Base-by-base conservation (phyloP, 2,888 invertebrate species). In the Apotomis betuletana region DNA sequence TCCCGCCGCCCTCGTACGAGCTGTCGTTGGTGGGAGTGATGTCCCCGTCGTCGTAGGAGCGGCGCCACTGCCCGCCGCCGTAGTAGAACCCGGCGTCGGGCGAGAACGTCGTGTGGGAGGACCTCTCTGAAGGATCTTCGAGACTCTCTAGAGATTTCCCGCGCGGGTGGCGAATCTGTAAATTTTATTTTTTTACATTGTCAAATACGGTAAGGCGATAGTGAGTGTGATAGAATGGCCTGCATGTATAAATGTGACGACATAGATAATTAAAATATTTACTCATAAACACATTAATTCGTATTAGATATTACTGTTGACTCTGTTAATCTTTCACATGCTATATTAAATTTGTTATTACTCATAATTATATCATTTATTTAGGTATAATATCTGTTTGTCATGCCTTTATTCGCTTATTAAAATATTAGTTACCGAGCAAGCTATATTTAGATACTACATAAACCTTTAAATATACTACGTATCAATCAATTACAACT, bases 1-100 rank as follows among this genome's bases (percentile, higher is more conserved):
- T 98, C 6, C 98, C 97, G 2, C 97, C 96, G 0, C 97, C 97
- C 79, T 96, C 96, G 79, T 93, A 92, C 74, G 41, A 41, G 41
- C 87, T 85, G 76, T 98, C 97, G 84, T 98, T 98, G 61, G 98
- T 98, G 12, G 92, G 92, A 49, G 98, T 98, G 76, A 98, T 96
- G 87, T 98, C 98, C 15, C 98, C 98, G 84, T 98, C 98, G 86
- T 98, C 97, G 86, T 97, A 97, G 75, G 96, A 96, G 79, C 97
- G 94, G 81, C 96, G 94, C 96, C 96, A 96, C 76, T 95, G 94
- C 0, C 93, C 92, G 59, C 94, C 94, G 75, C 94, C 95, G 75
- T 95, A 94, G 85, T 94, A 95, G 59, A 94, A 86, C 3, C 89
- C 94, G 65, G 94, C 94, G 78, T 95, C 95, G 0, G 94, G 92